Base-by-base conservation (phyloP, 2,113 vertebrate genomes). In the Pampusana beccarii region DNA sequence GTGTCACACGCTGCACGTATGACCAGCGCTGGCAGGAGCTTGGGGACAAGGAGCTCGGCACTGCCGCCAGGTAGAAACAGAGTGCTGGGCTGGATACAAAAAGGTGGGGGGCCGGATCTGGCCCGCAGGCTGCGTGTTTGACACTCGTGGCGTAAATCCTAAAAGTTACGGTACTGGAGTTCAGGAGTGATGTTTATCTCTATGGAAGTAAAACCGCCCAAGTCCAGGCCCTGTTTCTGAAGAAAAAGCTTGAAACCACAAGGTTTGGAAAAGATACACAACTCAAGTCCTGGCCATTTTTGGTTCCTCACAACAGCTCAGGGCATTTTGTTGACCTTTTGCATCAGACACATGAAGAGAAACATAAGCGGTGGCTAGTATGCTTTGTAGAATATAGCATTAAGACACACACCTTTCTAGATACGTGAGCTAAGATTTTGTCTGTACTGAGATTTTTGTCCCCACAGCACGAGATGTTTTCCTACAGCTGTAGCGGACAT, bases 341-440 rank as follows among this genome's bases (percentile, higher is more conserved):
- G 20, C 53, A 44, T 79, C n/a, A 90, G 53, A 85, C 15, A 71
- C 16, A 19, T 3, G n/a, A 51, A 61, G 46, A 71, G 36, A 66
- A 83, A 0, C 7, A 73, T 0, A 6, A 80, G 36, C 15, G 57
- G 28, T 3, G 6, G 20, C 20, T 57, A 56, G 20, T 3, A 80
- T 9, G 34, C 64, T 70, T 74, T 42, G 34, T 3, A 74, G 64
- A 50, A 31, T 12, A 36, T 0, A 77, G 21, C 40, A 61, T 38
- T 50, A 65, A 87, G 66, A 50, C 9, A 18, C 1, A 11, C 11
- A 57, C 26, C 56, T 19, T 83, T 36, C 72, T 33, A 53, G 20
- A 53, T 4, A 83, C 11, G 44, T 0, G 0, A 78, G 19, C 9
- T n/a, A 65, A 9, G 28, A 38, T 26, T 29, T 80, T 72, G 38